Conservation (phyloP, 2,888 invertebrate genomes). For the Ceramica pisi region DNA sequence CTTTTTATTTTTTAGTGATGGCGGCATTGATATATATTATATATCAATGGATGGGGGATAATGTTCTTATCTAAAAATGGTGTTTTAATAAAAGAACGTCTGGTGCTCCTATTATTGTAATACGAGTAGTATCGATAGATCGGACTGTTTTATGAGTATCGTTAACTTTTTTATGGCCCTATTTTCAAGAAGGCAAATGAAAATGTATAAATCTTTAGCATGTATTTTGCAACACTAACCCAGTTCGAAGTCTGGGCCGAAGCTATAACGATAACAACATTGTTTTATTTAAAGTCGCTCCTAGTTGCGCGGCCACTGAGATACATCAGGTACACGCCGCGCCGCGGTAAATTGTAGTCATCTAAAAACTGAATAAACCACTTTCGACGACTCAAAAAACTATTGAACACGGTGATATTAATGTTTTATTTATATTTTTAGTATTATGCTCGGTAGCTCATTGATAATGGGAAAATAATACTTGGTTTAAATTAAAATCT, state of each 20-base stretch:
- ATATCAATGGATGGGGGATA: too few species aligned
- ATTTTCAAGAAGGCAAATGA: constrained; percentile 54
- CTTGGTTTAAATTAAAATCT: constrained; percentile 71
- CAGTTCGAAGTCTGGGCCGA: constrained; percentile 49
- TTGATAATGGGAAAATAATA: constrained; percentile 77
- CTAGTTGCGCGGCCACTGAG: constrained; percentile 47
- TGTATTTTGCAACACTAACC: constrained; percentile 61
- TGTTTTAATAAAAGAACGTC: not conserved
- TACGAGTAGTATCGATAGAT: constrained; percentile 21
- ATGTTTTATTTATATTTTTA: constrained; percentile 69
- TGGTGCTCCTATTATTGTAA: constrained; percentile 16
- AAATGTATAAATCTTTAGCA: constrained; percentile 51
- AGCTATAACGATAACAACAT: constrained; percentile 60
- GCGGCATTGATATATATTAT: too few species aligned
- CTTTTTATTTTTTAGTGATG: constrained; percentile 11
- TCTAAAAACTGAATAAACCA: constrained; percentile 60
- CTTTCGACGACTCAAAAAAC: constrained; percentile 55
- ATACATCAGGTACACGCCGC: constrained; percentile 30
- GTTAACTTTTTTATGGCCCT: constrained; percentile 30
- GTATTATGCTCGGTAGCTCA: constrained; percentile 58
- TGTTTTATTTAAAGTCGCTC: constrained; percentile 59
- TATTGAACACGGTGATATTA: constrained; percentile 60
- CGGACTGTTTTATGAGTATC: constrained; percentile 24
- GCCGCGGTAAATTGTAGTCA: constrained; percentile 47
- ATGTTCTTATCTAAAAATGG: not conserved